Evolutionary conservation across 2,113 vertebrate genomes (phyloP), one percentile per base, ranked within the genome.

Genomic region (Peromyscus leucopus): DNA sequence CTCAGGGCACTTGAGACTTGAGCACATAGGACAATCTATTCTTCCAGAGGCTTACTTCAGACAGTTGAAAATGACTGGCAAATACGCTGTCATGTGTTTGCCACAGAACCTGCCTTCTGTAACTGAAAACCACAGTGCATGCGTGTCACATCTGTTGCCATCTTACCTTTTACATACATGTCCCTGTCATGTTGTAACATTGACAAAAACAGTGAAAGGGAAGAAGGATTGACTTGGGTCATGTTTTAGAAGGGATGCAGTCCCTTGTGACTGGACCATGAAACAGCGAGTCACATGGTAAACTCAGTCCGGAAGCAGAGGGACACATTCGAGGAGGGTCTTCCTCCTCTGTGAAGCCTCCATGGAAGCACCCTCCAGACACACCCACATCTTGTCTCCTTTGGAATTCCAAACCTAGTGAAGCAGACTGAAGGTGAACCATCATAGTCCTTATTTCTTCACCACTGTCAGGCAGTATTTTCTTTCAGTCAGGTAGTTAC

Each of bases 121-220:
- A 63, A 89, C 89, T 75, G 28, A 65, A 91, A 82, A 69, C 76
- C 19, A 46, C 42, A 19, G 71, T 24, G 11, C 21, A 12, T 80
- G n/a, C 15, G 16, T 46, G 17, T 13, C 11, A 0, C 26, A 13
- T 28, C 24, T 3, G 0, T n/a, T 28, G 26, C 71, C 2, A 0
- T 26, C 74, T 90, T 22, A 39, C 63, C 59, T 79, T 61, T 80
- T 51, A 84, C 65, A 13, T 21, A 22, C 39, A 2, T 51, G 19
- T 39, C 51, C 67, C 90, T 75, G 39, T 9, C 82, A 5, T 65
- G 21, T 48, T 1, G 4, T 28, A 67, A 79, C 19, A 2, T 22
- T 67, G 71, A 67, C 39, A 33, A 5, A 21, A 63, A 31, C 26
- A 46, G 24, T 28, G 28, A 48, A 86, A 67, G 83, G 42, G 61